A percentile compares a stretch with the other conserved stretches of the same genome.
Conservation (phyloP, 2,113 vertebrate species). For the Copsychus sechellarum region DNA sequence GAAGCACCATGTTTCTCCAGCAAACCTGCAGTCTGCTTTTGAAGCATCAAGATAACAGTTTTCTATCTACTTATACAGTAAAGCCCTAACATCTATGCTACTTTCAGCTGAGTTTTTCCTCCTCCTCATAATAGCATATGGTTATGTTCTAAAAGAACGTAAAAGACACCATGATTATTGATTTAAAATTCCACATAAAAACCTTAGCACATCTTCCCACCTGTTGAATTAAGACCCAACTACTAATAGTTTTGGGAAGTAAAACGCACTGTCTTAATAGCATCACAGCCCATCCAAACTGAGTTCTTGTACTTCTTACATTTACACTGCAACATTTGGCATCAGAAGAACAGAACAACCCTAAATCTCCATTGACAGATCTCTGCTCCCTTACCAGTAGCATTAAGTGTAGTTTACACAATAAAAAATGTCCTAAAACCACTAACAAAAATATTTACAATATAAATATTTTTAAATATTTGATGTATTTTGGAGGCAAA, state of each 20-base stretch:
- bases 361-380: background rate
- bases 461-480: background rate
- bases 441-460: background rate
- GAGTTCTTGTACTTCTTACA: background rate
- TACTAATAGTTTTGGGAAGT: background rate
- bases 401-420: background rate
- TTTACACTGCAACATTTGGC: background rate
- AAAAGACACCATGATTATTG: background rate
- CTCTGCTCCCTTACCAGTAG: background rate
- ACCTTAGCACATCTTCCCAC: background rate
- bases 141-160: background rate
- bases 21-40: background rate
- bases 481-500: background rate
- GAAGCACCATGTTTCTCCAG: background rate
- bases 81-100: background rate
- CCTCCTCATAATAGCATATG: background rate
- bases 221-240: background rate
- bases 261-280: background rate
- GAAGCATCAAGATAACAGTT: background rate
- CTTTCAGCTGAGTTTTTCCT: background rate
- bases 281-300: background rate
- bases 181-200: background rate
- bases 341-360: background rate
- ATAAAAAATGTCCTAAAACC: background rate
- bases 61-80: background rate